A percentile compares a stretch with the other conserved stretches of the same genome.
Evolutionary conservation across 1,140 invertebrate genomes (phyloP).

Genomic region (Heliconius congener): DNA sequence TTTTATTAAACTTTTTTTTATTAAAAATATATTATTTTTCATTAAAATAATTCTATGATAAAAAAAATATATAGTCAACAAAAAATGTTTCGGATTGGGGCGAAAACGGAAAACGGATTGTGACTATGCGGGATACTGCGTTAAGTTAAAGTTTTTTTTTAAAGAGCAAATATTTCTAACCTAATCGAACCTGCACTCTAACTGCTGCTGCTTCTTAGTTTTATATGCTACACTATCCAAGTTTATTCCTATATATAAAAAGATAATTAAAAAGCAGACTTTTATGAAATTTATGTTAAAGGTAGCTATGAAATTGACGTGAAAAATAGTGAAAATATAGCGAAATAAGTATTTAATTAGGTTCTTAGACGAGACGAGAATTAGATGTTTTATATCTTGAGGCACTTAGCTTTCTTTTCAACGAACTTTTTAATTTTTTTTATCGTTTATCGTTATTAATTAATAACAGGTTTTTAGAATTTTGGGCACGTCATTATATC

Average conservation of each 20-base stretch:
- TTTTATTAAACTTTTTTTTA: too few relatives aligned
- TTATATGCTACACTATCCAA: background rate
- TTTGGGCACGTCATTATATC: too few relatives aligned
- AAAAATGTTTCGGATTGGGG: too few relatives aligned
- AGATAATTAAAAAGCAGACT: slow-evolving; percentile 20
- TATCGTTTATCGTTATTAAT: too few relatives aligned
- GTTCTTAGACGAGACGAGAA: background rate
- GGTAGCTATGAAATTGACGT: background rate
- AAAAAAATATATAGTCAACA: too few relatives aligned
- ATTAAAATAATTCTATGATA: too few relatives aligned
- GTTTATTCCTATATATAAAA: slow-evolving; percentile 2
- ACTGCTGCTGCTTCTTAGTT: background rate
- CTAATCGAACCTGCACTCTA: background rate
- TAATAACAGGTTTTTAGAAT: too few relatives aligned
- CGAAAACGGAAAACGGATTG: too few relatives aligned
- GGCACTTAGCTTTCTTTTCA: background rate
- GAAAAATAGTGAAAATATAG: slow-evolving; percentile 11
- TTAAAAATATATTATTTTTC: too few relatives aligned
- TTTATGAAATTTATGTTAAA: slow-evolving; percentile 16
- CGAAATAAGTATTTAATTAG: slow-evolving; percentile 2
- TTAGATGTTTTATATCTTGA: background rate
- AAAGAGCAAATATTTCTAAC: too few relatives aligned
- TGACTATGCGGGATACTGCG: too few relatives aligned
- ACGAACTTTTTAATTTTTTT: background rate
- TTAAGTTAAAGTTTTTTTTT: too few relatives aligned